These are phyloP conservation scores for Microchirus variegatus DNA, from an alignment of 2,797 vertebrate species.

Conservation along the genomic window DNA sequence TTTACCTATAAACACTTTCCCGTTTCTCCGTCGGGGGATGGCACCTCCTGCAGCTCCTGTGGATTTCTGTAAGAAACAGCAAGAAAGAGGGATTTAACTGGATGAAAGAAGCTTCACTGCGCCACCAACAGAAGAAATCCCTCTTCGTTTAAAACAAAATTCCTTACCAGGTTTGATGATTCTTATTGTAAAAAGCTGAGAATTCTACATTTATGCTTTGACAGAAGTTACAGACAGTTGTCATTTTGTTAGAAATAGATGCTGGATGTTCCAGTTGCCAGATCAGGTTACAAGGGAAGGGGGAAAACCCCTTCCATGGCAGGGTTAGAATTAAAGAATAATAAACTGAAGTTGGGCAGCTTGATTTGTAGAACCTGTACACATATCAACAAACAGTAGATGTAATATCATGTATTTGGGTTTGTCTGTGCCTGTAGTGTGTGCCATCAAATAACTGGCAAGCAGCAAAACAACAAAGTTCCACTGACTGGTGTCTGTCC, in stretches of 20 bases:
- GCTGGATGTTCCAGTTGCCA: conserved; percentile 32
- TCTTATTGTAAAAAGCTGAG: conserved; percentile 23
- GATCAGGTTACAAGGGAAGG: conserved; percentile 55
- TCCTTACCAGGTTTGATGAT: not conserved
- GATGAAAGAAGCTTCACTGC: conserved; percentile 11
- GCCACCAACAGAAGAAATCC: conserved; percentile 6
- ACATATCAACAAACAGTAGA: conserved; percentile 31
- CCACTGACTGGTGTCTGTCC: conserved; percentile 2
- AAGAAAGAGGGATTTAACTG: conserved; percentile 11
- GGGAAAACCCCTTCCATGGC: conserved; percentile 39
- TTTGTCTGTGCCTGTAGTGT: conserved; percentile 8
- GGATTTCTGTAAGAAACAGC: conserved; percentile 88
- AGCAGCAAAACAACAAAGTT: conserved; percentile 13
- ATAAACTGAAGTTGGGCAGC: conserved; percentile 28
- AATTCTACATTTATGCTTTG: not conserved
- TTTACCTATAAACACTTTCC: conserved; percentile 96
- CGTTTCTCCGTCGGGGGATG: conserved; percentile 90
- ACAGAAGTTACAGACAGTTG: conserved; percentile 27
- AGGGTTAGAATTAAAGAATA: conserved; percentile 43
- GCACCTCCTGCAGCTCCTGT: conserved; percentile 94
- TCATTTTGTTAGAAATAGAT: conserved; percentile 66
- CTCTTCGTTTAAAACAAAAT: not conserved
- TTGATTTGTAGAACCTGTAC: conserved; percentile 26
- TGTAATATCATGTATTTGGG: conserved; percentile 14
- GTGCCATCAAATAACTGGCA: not conserved